Evolutionary conservation across 2,888 invertebrate genomes (phyloP), one percentile per base, ranked within the genome.

Genomic region (Muschampia plurimacula): DNA sequence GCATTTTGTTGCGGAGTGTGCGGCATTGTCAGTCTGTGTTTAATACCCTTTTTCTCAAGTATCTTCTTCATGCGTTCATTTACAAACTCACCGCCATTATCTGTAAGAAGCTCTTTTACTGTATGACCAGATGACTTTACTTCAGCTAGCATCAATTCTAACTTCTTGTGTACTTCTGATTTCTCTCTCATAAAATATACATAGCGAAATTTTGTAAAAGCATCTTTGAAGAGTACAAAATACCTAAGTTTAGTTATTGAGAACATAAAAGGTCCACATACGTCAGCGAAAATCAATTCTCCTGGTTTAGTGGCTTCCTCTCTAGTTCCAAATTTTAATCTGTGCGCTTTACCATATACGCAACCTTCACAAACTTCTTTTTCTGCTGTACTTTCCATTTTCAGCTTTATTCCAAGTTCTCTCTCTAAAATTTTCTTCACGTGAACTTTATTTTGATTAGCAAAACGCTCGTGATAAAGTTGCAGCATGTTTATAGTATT

Each of bases 201-300:
- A 13, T 32, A 36, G n/a, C 60, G 12, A 36, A 28, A 60, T 60
- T n/a, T n/a, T n/a, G 60, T 60, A 36, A 13, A 60, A 36, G 22
- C 60, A 60, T 60, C 60, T 32, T 60, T 60, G 28, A 60, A 60
- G n/a, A 60, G 36, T 36, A 60, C 60, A n/a, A 36, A 60, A 36
- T 60, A 60, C n/a, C 36, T 32, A 3, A 36, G 6, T n/a, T 36
- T 60, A 32, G 60, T 13, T 28, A n/a, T 36, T 13, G 36, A 32
- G 32, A 13, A 32, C 12, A 13, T 15, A 32, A 75, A 72, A 4
- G 78, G 75, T 64, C 76, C 74, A 57, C 76, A 75, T 8, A 73
- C 67, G 66, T 77, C 71, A 36, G 71, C 57, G 32, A 41, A 36
- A 46, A 63, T 22, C 6, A 63, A 12, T 41, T 63, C 63, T 2